Evolutionary conservation across 2,888 invertebrate species (phyloP).

Genomic region (Morpho helenor): DNA sequence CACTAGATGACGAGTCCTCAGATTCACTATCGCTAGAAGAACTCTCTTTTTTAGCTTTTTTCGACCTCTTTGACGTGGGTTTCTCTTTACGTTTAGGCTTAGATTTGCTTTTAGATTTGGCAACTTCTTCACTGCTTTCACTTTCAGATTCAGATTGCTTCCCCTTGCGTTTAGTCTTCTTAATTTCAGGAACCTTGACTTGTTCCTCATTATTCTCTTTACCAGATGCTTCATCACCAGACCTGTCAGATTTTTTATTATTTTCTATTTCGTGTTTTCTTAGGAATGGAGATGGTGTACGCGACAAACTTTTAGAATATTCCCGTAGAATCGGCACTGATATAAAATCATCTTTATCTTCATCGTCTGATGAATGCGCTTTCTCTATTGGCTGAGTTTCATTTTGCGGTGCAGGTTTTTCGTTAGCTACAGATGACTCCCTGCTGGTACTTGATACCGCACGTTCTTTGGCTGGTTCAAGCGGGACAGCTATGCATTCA

Average conservation of each 20-base stretch:
- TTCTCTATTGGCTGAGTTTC: slow-evolving; percentile 46
- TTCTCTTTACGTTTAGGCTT: slow-evolving; percentile 76
- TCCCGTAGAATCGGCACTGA: slow-evolving; percentile 62
- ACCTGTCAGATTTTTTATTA: slow-evolving; percentile 63
- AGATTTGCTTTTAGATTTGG: slow-evolving; percentile 65
- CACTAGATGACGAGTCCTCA: slow-evolving; percentile 72
- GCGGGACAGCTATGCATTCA: slow-evolving; percentile 54
- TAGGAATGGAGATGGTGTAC: slow-evolving; percentile 92
- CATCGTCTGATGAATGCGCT: slow-evolving; percentile 60
- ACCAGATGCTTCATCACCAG: slow-evolving; percentile 64
- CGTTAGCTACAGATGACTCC: slow-evolving; percentile 64
- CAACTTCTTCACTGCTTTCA: slow-evolving; percentile 63
- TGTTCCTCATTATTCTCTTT: slow-evolving; percentile 71
- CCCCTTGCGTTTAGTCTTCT: slow-evolving; percentile 75
- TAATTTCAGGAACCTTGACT: slow-evolving; percentile 48
- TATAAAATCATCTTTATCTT: slow-evolving; percentile 64
- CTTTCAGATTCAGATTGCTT: slow-evolving; percentile 73
- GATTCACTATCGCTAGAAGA: slow-evolving; percentile 74
- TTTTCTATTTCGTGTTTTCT: slow-evolving; percentile 81
- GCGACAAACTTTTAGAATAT: slow-evolving; percentile 88
- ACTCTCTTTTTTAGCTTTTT: slow-evolving; percentile 68
- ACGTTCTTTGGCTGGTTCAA: slow-evolving; percentile 48
- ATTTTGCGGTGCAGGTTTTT: slow-evolving; percentile 51
- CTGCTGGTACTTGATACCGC: slow-evolving; percentile 70
- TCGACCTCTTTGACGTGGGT: slow-evolving; percentile 76